phyloP scores from a whole-genome alignment of 2,888 invertebrate species.

The Octonoba sinensis region DNA sequence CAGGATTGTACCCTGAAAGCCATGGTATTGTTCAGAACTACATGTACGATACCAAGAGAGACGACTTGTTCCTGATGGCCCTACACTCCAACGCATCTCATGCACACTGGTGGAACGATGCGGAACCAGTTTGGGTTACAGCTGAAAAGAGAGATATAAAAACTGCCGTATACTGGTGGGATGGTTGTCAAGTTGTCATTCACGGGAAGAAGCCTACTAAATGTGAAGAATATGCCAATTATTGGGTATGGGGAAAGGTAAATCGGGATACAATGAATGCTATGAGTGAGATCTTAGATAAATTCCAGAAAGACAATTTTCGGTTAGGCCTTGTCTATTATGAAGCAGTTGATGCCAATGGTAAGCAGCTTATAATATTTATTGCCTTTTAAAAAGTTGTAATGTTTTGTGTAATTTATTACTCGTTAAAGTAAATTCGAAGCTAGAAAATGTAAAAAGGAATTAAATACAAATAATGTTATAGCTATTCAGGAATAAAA shows the following conservation, averaged over 20 bases:
- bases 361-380: conserved; percentile 30
- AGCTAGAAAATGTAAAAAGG: too few relatives aligned
- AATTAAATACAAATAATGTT: too few relatives aligned
- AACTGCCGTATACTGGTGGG: conserved; percentile 67
- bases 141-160: conserved; percentile 66
- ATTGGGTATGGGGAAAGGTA: conserved; percentile 61
- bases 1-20: conserved; percentile 69
- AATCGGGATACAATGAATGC: conserved; percentile 52
- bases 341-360: conserved; percentile 65
- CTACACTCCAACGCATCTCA: conserved; percentile 66
- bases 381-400: too few relatives aligned
- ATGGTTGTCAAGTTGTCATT: conserved; percentile 67
- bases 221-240: conserved; percentile 61
- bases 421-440: too few relatives aligned
- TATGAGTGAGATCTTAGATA: conserved; percentile 57
- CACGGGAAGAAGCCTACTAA: conserved; percentile 48
- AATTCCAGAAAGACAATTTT: conserved; percentile 61
- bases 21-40: conserved; percentile 71
- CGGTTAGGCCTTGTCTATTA: conserved; percentile 63
- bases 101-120: conserved; percentile 67
- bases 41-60: conserved; percentile 69
- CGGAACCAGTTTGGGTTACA: conserved; percentile 67
- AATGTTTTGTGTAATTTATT: too few relatives aligned
- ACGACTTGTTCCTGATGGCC: conserved; percentile 66
- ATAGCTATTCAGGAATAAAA: too few relatives aligned